phyloP scores from a whole-genome alignment of 2,113 vertebrate species.

The Centrocercus urophasianus region DNA sequence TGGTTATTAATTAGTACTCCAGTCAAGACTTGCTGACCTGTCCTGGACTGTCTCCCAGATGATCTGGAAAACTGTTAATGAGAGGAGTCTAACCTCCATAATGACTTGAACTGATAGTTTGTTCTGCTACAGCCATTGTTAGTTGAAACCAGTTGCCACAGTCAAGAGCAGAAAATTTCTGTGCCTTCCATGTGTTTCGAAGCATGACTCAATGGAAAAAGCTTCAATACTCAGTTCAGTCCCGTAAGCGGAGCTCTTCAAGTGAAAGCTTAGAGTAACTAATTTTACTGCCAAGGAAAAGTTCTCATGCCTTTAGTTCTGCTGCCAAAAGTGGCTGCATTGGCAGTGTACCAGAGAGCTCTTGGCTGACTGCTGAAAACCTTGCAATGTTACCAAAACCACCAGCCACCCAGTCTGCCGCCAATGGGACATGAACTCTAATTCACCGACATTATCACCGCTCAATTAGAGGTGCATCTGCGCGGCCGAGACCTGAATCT shows the following conservation, averaged over 20 bases:
- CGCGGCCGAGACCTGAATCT: neutral
- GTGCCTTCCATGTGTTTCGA: neutral
- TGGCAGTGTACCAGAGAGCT: neutral
- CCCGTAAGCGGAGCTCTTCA: constrained; percentile 2
- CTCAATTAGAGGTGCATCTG: neutral
- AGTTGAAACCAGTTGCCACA: neutral
- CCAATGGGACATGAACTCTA: neutral
- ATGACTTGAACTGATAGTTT: neutral
- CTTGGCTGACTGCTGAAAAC: constrained; percentile 38
- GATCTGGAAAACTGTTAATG: neutral
- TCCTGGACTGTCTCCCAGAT: neutral
- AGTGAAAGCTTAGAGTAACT: constrained; percentile 13
- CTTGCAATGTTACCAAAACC: neutral
- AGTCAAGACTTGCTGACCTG: neutral
- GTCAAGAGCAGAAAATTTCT: neutral
- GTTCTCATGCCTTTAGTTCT: neutral
- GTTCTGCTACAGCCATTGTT: neutral
- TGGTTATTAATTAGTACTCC: neutral
- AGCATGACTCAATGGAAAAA: neutral
- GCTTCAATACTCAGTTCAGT: neutral
- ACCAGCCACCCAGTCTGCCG: constrained; percentile 14
- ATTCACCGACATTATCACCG: neutral
- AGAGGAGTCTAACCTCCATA: neutral
- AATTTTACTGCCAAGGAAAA: constrained; percentile 15
- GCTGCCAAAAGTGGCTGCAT: neutral